A percentile compares a stretch with the other conserved stretches of the same genome.
Evolutionary conservation across 2,113 vertebrate species (phyloP).

Genomic region (Emydocephalus ijimae): DNA sequence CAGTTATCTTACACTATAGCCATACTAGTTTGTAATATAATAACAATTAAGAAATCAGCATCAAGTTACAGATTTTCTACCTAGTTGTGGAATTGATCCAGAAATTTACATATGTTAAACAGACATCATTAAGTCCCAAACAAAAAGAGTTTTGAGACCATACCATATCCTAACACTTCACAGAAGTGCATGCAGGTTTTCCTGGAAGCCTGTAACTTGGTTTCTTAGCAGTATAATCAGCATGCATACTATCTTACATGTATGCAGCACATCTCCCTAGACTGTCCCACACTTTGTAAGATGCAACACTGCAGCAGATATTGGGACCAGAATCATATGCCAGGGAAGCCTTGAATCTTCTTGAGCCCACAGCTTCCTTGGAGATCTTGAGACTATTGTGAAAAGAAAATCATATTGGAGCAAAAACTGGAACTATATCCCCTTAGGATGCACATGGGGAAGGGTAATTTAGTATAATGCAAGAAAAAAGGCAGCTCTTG

Average conservation of each 20-base stretch:
- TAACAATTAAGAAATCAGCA: not conserved
- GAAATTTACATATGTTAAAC: not conserved
- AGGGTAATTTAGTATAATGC: not conserved
- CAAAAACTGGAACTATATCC: not conserved
- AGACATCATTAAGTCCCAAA: not conserved
- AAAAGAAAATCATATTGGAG: not conserved
- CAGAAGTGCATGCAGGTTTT: not conserved
- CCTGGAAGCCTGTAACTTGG: not conserved
- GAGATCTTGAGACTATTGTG: not conserved
- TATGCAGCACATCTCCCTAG: not conserved
- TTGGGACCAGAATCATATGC: not conserved
- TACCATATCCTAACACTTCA: not conserved
- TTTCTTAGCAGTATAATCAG: not conserved
- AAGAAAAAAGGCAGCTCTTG: not conserved
- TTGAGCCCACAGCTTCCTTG: not conserved
- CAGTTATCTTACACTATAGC: not conserved
- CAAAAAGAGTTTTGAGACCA: not conserved
- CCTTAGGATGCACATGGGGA: not conserved
- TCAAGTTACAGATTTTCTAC: not conserved
- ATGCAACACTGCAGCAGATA: not conserved
- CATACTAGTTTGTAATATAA: not conserved
- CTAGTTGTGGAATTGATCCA: not conserved
- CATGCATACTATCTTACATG: not conserved
- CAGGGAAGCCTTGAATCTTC: not conserved
- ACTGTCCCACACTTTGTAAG: not conserved